These are phyloP conservation scores for Cheilosia scutellata DNA, from an alignment of 2,888 invertebrate genomes.

Conservation along the genomic window DNA sequence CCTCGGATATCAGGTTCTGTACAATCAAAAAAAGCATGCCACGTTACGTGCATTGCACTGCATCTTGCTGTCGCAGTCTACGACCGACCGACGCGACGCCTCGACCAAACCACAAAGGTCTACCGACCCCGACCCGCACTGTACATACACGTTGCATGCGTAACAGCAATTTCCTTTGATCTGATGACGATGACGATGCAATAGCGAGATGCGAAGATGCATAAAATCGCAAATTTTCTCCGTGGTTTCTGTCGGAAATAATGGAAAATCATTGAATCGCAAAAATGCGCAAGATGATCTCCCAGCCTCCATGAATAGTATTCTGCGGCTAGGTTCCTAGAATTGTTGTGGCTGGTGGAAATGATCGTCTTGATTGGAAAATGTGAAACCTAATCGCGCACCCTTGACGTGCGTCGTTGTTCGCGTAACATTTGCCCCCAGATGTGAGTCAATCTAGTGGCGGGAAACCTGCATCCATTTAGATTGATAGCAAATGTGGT, in stretches of 20 bases:
- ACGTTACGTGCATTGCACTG: conserved; percentile 31
- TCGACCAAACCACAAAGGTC: conserved; percentile 53
- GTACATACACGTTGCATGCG: conserved; percentile 51
- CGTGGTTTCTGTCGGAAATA: conserved; percentile 46
- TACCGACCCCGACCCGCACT: conserved; percentile 23
- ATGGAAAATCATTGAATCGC: conserved; percentile 47
- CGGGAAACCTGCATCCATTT: background rate
- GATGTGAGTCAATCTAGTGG: conserved; percentile 1
- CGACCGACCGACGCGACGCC: conserved; percentile 3
- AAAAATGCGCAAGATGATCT: conserved; percentile 45
- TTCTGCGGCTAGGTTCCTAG: conserved; percentile 22
- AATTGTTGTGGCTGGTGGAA: background rate
- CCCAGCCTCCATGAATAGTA: background rate
- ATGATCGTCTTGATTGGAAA: conserved; percentile 18
- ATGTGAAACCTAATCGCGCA: conserved; percentile 45
- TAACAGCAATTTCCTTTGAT: conserved; percentile 60
- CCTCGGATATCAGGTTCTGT: conserved; percentile 65
- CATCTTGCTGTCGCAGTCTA: conserved; percentile 41
- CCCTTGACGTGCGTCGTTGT: conserved; percentile 21
- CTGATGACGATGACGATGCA: background rate
- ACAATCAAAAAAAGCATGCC: conserved; percentile 4
- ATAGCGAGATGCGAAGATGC: conserved; percentile 51
- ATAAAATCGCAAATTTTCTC: conserved; percentile 57
- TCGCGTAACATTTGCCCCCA: conserved; percentile 34
- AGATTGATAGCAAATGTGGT: conserved; percentile 24